phyloP scores from a whole-genome alignment of 2,113 vertebrate genomes.

The Dasyornis broadbenti region DNA sequence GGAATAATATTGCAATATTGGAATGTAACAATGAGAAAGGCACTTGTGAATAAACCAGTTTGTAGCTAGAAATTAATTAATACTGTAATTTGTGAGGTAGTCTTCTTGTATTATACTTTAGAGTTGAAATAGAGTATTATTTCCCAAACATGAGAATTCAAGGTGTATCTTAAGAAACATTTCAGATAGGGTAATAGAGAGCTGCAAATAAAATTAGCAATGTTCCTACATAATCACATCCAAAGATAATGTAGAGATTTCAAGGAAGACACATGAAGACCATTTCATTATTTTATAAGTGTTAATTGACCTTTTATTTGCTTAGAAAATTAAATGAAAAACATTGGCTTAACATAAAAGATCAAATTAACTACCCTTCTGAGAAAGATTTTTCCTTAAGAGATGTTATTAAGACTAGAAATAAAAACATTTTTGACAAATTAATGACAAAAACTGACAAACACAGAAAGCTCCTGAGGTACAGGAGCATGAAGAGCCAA shows the following conservation, averaged over 20 bases:
- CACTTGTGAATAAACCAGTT: background rate
- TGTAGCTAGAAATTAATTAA: background rate
- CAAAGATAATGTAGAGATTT: background rate
- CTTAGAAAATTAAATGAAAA: background rate
- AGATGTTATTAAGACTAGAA: background rate
- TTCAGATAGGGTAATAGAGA: background rate
- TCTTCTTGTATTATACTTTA: background rate
- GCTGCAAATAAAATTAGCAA: background rate
- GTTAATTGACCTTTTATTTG: background rate
- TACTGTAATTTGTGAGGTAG: background rate
- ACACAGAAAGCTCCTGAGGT: background rate
- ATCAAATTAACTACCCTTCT: background rate
- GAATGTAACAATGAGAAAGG: background rate
- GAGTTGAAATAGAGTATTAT: background rate
- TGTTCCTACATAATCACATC: background rate
- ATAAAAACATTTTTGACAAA: background rate
- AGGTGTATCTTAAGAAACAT: background rate
- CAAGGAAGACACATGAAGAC: background rate
- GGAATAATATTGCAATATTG: background rate
- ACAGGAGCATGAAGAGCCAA: background rate
- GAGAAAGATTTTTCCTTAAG: constrained; percentile 5
- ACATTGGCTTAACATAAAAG: background rate
- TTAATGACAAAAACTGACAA: background rate
- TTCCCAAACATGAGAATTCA: background rate
- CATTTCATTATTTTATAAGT: background rate